Conservation (phyloP, 1,140 invertebrate species). For the Drosophila kanapiae region DNA sequence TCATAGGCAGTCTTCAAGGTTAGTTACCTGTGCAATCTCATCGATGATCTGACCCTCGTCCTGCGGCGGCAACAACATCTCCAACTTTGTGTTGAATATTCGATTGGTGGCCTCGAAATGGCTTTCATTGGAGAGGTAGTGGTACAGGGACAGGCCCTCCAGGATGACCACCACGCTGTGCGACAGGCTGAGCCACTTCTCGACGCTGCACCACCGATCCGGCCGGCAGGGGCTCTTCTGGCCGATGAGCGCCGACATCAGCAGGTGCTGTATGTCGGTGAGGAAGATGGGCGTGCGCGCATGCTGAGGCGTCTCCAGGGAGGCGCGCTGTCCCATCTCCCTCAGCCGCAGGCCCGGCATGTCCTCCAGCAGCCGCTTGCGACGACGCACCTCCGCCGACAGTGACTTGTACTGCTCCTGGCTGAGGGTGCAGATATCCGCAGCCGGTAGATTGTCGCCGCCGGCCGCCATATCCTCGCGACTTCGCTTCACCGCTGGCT, state of each 20-base stretch:
- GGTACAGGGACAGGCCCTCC: slow-evolving; percentile 91
- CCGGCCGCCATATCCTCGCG: slow-evolving; percentile 39
- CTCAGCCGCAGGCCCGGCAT: slow-evolving; percentile 88
- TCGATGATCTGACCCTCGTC: slow-evolving; percentile 91
- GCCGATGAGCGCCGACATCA: slow-evolving; percentile 91
- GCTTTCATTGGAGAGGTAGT: slow-evolving; percentile 89
- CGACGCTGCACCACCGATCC: slow-evolving; percentile 92
- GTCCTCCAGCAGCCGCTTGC: slow-evolving; percentile 86
- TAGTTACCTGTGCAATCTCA: slow-evolving; percentile 89
- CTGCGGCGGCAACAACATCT: slow-evolving; percentile 90
- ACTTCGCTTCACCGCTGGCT: slow-evolving; percentile 47
- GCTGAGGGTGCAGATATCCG: slow-evolving; percentile 58
- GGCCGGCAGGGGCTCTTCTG: slow-evolving; percentile 89
- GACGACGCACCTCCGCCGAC: slow-evolving; percentile 86
- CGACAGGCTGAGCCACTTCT: slow-evolving; percentile 89
- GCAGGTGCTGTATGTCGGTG: slow-evolving; percentile 92
- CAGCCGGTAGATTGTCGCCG: slow-evolving; percentile 54
- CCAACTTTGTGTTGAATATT: slow-evolving; percentile 89
- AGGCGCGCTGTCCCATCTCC: slow-evolving; percentile 88
- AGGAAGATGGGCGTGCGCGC: slow-evolving; percentile 91
- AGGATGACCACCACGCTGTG: slow-evolving; percentile 91
- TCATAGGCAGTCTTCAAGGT: slow-evolving; percentile 49
- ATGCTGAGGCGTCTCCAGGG: slow-evolving; percentile 85
- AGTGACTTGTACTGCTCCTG: slow-evolving; percentile 87
- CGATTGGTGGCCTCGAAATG: slow-evolving; percentile 87